Evolutionary conservation across 2,888 invertebrate genomes (phyloP).

Genomic region (Mimachlamys varia): DNA sequence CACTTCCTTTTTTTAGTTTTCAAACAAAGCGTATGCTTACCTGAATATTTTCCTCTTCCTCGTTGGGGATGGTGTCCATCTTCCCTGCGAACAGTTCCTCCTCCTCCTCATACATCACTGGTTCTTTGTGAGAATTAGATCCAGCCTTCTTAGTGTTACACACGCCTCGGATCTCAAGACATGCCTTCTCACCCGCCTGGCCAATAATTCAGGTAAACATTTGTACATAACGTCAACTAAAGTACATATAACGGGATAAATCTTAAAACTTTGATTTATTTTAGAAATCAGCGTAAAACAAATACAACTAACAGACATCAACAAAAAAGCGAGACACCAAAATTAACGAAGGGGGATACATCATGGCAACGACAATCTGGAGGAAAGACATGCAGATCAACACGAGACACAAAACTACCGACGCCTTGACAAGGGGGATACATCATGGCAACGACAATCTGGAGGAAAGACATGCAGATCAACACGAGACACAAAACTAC

Average conservation of each 20-base stretch:
- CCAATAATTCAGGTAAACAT: neutral
- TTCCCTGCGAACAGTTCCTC: neutral
- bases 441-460: too few species aligned
- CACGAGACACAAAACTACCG: neutral
- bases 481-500: neutral
- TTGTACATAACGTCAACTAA: neutral
- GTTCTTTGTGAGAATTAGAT: neutral
- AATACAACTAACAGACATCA: too few species aligned
- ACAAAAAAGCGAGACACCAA: too few species aligned
- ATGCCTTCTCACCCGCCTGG: neutral
- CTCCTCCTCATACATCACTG: neutral
- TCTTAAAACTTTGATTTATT: too few species aligned
- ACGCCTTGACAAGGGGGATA: too few species aligned
- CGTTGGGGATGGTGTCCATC: neutral
- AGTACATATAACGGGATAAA: too few species aligned
- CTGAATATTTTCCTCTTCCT: neutral
- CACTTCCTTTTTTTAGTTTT: too few species aligned
- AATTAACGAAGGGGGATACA: too few species aligned
- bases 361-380: too few species aligned
- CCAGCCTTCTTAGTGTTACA: neutral
- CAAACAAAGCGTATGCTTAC: neutral
- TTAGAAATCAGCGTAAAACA: too few species aligned
- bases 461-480: neutral
- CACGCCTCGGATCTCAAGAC: neutral
- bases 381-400: neutral